These are phyloP conservation scores for Esox lucius DNA, from an alignment of 2,797 vertebrate genomes.

Conservation along the genomic window DNA sequence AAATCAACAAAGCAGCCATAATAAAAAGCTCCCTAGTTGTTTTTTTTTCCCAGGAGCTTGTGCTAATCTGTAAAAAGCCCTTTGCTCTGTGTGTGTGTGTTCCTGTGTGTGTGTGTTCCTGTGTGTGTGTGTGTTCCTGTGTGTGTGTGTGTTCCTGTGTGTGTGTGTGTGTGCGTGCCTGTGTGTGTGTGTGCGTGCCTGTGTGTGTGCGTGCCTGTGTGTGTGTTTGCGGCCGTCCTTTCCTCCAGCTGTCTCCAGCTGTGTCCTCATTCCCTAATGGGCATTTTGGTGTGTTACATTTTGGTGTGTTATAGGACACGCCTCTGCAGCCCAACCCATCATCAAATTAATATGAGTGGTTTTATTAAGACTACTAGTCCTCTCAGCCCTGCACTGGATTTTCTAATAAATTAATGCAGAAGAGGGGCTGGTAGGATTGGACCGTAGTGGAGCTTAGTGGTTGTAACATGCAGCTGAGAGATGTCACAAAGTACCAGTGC, in stretches of 20 bases:
- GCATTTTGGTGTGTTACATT: background rate
- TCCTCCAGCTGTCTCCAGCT: background rate
- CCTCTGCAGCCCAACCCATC: background rate
- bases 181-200: background rate
- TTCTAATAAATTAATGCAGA: background rate
- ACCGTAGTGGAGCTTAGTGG: background rate
- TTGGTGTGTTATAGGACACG: background rate
- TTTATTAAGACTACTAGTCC: background rate
- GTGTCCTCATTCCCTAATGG: conserved; percentile 9
- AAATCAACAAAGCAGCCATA: background rate
- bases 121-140: background rate
- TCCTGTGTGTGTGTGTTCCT: background rate
- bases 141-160: background rate
- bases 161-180: background rate
- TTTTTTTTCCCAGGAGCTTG: background rate
- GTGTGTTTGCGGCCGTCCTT: background rate
- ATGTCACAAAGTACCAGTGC: background rate
- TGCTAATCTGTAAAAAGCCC: background rate
- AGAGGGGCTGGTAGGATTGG: background rate
- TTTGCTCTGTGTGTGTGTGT: background rate
- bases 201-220: background rate
- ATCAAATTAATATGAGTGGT: background rate
- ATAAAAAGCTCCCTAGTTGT: background rate
- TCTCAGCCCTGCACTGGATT: background rate
- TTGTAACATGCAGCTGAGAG: background rate